A percentile compares a stretch with the other conserved stretches of the same genome.
Evolutionary conservation across 1,140 invertebrate genomes (phyloP).

Genomic region (Vollenhovia emeryi): DNA sequence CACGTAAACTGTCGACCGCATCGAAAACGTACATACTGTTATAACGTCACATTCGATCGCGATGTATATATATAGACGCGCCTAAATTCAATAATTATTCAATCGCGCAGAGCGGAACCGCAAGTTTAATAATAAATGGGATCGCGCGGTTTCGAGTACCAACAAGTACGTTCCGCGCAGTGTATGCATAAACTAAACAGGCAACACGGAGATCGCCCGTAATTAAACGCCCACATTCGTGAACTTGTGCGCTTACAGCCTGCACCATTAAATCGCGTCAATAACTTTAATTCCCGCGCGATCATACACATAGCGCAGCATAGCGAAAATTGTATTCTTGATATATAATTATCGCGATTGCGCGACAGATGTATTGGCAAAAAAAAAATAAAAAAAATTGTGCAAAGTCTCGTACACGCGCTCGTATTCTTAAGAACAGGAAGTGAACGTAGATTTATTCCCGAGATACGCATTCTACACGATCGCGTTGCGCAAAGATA

Average conservation of each 20-base stretch:
- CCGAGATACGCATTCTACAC: background rate
- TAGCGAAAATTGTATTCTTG: background rate
- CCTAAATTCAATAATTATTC: background rate
- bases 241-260: constrained; percentile 4
- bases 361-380: background rate
- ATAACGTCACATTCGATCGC: background rate
- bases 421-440: background rate
- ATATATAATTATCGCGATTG: background rate
- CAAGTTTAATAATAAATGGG: background rate
- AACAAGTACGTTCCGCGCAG: background rate
- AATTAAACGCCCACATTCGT: background rate
- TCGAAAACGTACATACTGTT: background rate
- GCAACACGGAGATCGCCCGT: background rate
- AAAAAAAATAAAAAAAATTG: too few species aligned
- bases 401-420: background rate
- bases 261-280: background rate
- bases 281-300: background rate
- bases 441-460: background rate
- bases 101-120: background rate
- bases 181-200: background rate
- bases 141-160: background rate
- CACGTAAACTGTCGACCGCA: too few species aligned
- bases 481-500: background rate
- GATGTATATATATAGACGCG: too few species aligned
- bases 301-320: background rate